phyloP scores from a whole-genome alignment of 2,113 vertebrate genomes.

The Crotalus helleri region DNA sequence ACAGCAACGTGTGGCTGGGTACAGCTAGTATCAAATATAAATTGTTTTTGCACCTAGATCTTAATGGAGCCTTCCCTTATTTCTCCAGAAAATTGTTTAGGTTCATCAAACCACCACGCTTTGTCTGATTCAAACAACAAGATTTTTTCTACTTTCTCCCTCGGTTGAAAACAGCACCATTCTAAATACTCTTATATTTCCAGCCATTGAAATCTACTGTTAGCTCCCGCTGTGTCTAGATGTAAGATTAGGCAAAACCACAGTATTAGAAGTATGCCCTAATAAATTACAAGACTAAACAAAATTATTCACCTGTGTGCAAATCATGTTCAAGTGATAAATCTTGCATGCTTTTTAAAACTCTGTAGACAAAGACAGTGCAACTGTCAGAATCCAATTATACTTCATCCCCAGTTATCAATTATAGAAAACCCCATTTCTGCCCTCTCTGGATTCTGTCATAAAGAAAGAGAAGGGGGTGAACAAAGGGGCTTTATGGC shows the following conservation, averaged over 20 bases:
- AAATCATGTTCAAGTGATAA: not conserved
- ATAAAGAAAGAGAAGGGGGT: too few relatives aligned
- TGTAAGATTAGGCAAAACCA: not conserved
- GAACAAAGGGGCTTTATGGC: too few relatives aligned
- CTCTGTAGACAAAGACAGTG: not conserved
- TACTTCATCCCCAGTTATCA: too few relatives aligned
- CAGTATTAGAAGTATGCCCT: not conserved
- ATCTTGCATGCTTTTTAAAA: not conserved
- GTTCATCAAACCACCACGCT: not conserved
- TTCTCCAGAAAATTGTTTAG: not conserved
- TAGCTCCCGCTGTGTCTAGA: not conserved
- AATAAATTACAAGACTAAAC: not conserved
- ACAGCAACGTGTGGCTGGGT: too few relatives aligned
- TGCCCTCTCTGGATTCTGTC: too few relatives aligned
- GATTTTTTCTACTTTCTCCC: not conserved
- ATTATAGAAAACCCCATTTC: too few relatives aligned
- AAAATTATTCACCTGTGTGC: not conserved
- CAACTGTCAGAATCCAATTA: not conserved
- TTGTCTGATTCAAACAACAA: not conserved
- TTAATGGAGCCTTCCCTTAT: not conserved
- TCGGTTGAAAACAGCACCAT: not conserved
- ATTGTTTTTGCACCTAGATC: not conserved
- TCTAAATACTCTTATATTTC: not conserved
- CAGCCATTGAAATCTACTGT: not conserved
- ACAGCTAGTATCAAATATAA: not conserved